Conservation (phyloP, 2,797 vertebrate genomes). For the Ataeniobius toweri region DNA sequence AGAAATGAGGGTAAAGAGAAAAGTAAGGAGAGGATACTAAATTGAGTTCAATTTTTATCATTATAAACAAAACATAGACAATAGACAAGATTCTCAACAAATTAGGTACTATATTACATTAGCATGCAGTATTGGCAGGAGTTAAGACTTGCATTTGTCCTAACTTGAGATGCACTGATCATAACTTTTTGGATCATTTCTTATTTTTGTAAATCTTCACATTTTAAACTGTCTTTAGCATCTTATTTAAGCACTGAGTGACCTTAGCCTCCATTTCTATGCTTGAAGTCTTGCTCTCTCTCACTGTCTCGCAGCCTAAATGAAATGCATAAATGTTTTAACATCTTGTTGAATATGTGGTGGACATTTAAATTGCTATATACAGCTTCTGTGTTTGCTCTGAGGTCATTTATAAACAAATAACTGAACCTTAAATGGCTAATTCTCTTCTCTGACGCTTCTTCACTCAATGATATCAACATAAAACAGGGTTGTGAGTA, state of each 20-base stretch:
- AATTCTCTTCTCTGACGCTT: background rate
- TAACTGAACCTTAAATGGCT: background rate
- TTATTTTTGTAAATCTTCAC: background rate
- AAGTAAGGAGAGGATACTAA: slow-evolving; percentile 29
- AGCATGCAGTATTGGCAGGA: slow-evolving; percentile 40
- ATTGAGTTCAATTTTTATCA: slow-evolving; percentile 29
- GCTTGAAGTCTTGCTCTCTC: no score
- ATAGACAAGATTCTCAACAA: slow-evolving; percentile 6
- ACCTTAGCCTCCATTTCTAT: background rate
- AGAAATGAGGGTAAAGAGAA: slow-evolving; percentile 25
- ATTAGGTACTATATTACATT: slow-evolving; percentile 8
- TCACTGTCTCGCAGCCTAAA: background rate
- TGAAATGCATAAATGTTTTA: background rate
- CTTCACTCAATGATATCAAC: background rate
- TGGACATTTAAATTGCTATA: no score
- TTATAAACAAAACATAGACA: slow-evolving; percentile 18
- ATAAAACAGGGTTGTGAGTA: background rate
- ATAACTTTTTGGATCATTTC: background rate
- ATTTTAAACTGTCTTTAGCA: background rate
- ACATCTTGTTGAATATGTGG: background rate
- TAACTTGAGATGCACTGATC: slow-evolving; percentile 22
- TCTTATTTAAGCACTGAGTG: background rate
- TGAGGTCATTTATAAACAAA: no score
- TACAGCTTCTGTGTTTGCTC: no score
- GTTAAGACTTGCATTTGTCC: slow-evolving; percentile 46